phyloP scores from a whole-genome alignment of 2,888 invertebrate species.

The Gastracanthus pulcherrimus region DNA sequence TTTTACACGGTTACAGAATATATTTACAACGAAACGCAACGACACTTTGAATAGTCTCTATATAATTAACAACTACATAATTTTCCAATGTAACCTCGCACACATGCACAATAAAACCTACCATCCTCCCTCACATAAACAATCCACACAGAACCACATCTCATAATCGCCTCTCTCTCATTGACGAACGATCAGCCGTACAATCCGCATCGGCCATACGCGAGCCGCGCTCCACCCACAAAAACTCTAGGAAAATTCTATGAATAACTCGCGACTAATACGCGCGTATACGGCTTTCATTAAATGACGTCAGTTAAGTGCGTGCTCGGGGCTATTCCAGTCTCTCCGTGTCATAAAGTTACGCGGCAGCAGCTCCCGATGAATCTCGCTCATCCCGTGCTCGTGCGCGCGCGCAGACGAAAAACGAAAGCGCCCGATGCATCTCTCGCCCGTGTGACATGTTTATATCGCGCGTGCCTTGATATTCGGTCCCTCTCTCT shows the following conservation, averaged over 20 bases:
- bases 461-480: constrained; percentile 42
- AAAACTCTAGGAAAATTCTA: constrained; percentile 41
- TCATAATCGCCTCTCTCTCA: too few relatives aligned
- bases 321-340: constrained; percentile 34
- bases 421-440: background rate
- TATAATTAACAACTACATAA: too few relatives aligned
- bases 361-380: constrained; percentile 31
- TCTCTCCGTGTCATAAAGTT: constrained; percentile 38
- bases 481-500: constrained; percentile 39
- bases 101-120: too few relatives aligned
- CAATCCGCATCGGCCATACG: background rate
- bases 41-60: too few relatives aligned
- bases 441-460: constrained; percentile 39
- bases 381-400: constrained; percentile 34
- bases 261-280: constrained; percentile 49
- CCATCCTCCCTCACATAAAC: too few relatives aligned
- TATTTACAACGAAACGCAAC: too few relatives aligned
- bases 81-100: too few relatives aligned
- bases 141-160: too few relatives aligned
- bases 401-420: constrained; percentile 11
- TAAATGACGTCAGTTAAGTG: constrained; percentile 48
- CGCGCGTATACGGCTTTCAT: constrained; percentile 37
- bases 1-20: too few relatives aligned
- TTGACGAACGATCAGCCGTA: background rate
- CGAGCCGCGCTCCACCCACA: background rate